Percentiles rank a stretch among this genome's conserved stretches.
Conservation (phyloP, 1,140 invertebrate genomes). For the Drosophila suzukii region DNA sequence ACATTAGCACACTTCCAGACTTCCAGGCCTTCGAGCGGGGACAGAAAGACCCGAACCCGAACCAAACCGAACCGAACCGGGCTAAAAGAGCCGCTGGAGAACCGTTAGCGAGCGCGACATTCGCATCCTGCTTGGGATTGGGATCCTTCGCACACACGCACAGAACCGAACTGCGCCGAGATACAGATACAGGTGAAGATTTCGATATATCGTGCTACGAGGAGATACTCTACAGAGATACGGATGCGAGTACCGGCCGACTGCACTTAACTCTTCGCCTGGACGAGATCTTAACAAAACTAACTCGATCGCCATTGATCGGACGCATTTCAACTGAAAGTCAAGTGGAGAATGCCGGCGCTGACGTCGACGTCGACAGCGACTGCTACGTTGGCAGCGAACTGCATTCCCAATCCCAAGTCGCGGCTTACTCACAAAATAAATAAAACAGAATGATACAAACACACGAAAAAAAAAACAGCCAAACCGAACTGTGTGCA, state of each 20-base stretch:
- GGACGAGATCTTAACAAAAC: slow-evolving; percentile 83
- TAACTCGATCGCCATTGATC: slow-evolving; percentile 80
- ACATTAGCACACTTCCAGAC: slow-evolving; percentile 55
- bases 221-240: slow-evolving; percentile 1
- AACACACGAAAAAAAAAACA: slow-evolving; percentile 37
- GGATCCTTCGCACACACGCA: slow-evolving; percentile 33
- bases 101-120: slow-evolving; percentile 52
- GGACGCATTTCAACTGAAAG: slow-evolving; percentile 80
- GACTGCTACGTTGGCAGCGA: slow-evolving; percentile 15
- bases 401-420: slow-evolving; percentile 35
- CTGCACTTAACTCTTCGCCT: slow-evolving; percentile 69
- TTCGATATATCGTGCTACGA: slow-evolving; percentile 1
- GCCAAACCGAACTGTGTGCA: slow-evolving; percentile 47
- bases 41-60: slow-evolving; percentile 6
- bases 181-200: slow-evolving; percentile 8
- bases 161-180: neutral
- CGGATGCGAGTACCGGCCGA: slow-evolving; percentile 38
- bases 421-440: slow-evolving; percentile 43
- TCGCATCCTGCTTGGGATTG: slow-evolving; percentile 46
- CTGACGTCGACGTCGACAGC: slow-evolving; percentile 11
- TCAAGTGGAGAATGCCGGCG: slow-evolving; percentile 69
- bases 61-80: slow-evolving; percentile 5
- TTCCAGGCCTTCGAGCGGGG: neutral
- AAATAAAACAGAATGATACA: slow-evolving; percentile 52
- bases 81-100: slow-evolving; percentile 31